These are phyloP conservation scores for Panagrolaimus sp. DNA, from an alignment of 1,140 invertebrate species.

Conservation along the genomic window DNA sequence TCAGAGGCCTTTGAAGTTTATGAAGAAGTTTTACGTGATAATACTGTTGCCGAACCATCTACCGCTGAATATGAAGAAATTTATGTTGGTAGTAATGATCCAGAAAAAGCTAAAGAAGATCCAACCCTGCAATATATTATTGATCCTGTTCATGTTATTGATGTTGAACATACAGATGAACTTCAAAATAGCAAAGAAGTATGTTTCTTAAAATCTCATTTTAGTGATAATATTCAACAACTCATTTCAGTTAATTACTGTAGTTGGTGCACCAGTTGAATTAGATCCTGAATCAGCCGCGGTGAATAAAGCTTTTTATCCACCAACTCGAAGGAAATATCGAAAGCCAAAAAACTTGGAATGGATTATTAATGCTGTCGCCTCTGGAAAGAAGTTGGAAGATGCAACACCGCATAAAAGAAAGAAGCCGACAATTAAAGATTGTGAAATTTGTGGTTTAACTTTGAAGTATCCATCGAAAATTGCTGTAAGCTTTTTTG, in stretches of 20 bases:
- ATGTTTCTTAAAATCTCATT: not conserved
- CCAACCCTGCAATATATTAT: not conserved
- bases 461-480: conserved; percentile 43
- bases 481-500: conserved; percentile 29
- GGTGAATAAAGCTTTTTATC: not conserved
- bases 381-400: conserved; percentile 24
- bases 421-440: conserved; percentile 34
- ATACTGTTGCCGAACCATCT: not conserved
- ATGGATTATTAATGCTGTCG: conserved; percentile 45
- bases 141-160: not conserved
- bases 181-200: not conserved
- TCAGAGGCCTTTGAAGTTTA: not conserved
- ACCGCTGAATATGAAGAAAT: not conserved
- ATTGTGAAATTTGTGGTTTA: conserved; percentile 38
- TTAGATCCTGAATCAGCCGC: not conserved
- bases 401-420: conserved; percentile 18
- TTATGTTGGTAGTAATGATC: not conserved
- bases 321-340: not conserved
- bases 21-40: not conserved
- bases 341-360: conserved; percentile 30
- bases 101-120: not conserved
- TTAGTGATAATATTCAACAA: not conserved
- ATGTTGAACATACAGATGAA: not conserved
- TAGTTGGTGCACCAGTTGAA: not conserved
- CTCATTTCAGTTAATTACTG: not conserved